Conservation (phyloP, 2,113 vertebrate species). For the Synchiropus splendidus region DNA sequence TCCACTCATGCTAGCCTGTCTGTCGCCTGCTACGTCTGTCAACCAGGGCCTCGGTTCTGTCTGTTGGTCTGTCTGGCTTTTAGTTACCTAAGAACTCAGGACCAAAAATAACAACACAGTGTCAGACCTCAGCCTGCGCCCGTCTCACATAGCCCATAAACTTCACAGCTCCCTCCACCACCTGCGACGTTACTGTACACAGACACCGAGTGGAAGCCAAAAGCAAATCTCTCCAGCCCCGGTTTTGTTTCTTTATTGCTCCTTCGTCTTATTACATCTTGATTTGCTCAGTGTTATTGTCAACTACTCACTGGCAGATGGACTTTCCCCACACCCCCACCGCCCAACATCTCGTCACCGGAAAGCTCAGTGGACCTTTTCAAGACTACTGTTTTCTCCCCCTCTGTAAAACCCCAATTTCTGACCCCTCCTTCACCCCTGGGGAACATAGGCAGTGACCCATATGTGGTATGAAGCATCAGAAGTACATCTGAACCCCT, state of each 20-base stretch:
- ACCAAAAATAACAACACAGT: constrained; percentile 57
- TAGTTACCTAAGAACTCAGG: constrained; percentile 37
- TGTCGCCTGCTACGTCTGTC: neutral
- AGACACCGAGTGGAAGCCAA: constrained; percentile 13
- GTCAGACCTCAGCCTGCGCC: constrained; percentile 31
- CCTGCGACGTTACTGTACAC: constrained; percentile 15
- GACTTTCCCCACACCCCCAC: no score
- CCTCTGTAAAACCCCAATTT: constrained; percentile 15
- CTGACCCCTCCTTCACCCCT: constrained; percentile 18
- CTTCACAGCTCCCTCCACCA: constrained; percentile 38
- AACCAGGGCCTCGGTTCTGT: constrained; percentile 3
- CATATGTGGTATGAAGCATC: constrained; percentile 48
- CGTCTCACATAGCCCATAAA: constrained; percentile 56
- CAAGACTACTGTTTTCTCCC: constrained; percentile 8
- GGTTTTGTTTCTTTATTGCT: constrained; percentile 18
- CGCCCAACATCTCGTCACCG: constrained; percentile 6
- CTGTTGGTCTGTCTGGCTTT: constrained; percentile 26
- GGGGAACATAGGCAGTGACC: constrained; percentile 43
- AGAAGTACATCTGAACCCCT: constrained; percentile 52
- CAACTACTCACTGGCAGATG: constrained; percentile 23
- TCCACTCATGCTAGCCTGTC: constrained; percentile 7
- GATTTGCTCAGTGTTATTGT: constrained; percentile 22
- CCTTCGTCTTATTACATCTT: constrained; percentile 2
- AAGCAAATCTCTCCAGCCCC: neutral
- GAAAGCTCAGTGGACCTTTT: constrained; percentile 31